These are phyloP conservation scores for Drosophila tanythrix DNA, from an alignment of 2,888 invertebrate genomes.

Conservation along the genomic window DNA sequence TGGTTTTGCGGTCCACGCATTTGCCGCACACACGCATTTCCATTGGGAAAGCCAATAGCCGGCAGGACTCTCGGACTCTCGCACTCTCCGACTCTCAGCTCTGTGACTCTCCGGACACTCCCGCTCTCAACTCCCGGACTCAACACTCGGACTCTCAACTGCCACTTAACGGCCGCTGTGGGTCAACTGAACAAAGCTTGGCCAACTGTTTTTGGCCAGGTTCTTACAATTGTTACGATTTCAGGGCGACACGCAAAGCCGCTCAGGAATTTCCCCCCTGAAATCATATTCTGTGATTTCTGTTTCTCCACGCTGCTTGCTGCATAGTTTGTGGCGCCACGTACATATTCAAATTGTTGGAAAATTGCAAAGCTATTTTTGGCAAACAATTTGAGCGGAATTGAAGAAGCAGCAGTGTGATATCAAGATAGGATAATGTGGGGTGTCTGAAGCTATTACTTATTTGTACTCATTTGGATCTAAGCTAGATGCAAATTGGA, in stretches of 20 bases:
- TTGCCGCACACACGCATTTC: conserved; percentile 49
- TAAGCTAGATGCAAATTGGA: neutral
- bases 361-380: conserved; percentile 27
- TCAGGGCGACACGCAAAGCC: conserved; percentile 50
- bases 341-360: neutral
- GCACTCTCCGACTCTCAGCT: neutral
- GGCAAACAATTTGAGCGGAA: neutral
- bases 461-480: neutral
- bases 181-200: conserved; percentile 72
- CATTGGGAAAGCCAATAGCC: conserved; percentile 32
- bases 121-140: conserved; percentile 12
- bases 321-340: conserved; percentile 33
- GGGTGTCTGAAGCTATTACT: neutral
- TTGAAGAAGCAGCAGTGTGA: neutral
- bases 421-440: conserved; percentile 9
- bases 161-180: conserved; percentile 58
- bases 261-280: conserved; percentile 26
- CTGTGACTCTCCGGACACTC: neutral
- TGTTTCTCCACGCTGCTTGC: conserved; percentile 6
- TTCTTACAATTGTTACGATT: conserved; percentile 31
- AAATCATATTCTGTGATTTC: conserved; percentile 32
- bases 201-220: conserved; percentile 57
- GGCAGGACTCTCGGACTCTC: conserved; percentile 38
- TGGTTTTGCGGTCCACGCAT: conserved; percentile 56
- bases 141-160: conserved; percentile 31